Evolutionary conservation across 2,113 vertebrate genomes (phyloP), one percentile per base, ranked within the genome.

Genomic region (Bubalus kerabau): DNA sequence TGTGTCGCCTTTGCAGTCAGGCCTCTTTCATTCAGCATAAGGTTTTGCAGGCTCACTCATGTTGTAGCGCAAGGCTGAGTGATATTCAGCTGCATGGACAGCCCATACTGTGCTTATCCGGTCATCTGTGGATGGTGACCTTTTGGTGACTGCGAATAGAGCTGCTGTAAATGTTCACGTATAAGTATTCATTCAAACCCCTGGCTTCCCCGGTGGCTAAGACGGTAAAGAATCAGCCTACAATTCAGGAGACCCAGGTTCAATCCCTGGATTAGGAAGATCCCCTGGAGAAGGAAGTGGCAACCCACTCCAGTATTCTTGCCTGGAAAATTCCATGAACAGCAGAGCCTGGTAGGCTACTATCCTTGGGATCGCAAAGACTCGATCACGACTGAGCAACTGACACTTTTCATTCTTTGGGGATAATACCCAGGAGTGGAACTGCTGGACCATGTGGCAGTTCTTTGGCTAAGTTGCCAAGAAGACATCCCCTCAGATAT

Each of bases 91-190:
- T 2, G 6, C 24, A 21, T 1, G 76, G 15, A 21, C 7, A 30
- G 28, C n/a, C 23, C 57, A 12, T 5, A 0, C 15, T 32, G 52
- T 21, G 14, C 10, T 26, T 15, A 12, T 43, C 24, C 32, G 2
- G 64, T 74, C 15, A 1, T 81, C 67, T 13, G 9, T 16, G 8
- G 12, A 2, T 3, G 32, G 21, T 11, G 52, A 50, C 60, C 50
- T 74, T 24, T 28, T 13, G 32, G 7, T 48, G 64, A 3, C 36
- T 43, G 57, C 28, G 67, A 50, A n/a, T 8, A n/a, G 24, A 16
- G 19, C 8, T 11, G 2, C 12, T n/a, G 1, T 78, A 26, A 50
- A 4, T 11, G 5, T 15, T 24, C 4, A 0, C 1, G 4, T 15
- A 2, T 2, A 2, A 2, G 21, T 14, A 26, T 7, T 6, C 16